Evolutionary conservation across 2,113 vertebrate genomes (phyloP).

Genomic region (Seriola rivoliana): DNA sequence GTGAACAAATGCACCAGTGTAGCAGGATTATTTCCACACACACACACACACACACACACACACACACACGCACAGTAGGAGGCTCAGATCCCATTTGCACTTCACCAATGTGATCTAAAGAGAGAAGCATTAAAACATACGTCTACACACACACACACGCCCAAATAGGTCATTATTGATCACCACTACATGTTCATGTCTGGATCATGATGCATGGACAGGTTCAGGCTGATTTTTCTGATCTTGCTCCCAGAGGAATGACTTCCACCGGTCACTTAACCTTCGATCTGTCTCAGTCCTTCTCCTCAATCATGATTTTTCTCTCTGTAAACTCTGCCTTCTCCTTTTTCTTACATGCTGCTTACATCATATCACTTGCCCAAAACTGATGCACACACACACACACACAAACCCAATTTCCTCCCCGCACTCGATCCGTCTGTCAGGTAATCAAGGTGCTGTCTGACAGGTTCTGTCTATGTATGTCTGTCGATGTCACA

Average conservation of each 20-base stretch:
- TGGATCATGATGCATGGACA: conserved; percentile 12
- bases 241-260: conserved; percentile 1
- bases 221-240: not conserved
- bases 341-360: no score
- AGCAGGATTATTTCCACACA: not conserved
- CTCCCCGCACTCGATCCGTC: conserved; percentile 3
- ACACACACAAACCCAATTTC: not conserved
- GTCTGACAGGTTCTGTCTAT: not conserved
- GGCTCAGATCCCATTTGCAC: not conserved
- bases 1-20: not conserved
- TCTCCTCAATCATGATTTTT: not conserved
- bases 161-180: conserved; percentile 21
- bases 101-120: not conserved
- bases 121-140: not conserved
- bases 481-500: not conserved
- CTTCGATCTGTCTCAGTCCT: not conserved
- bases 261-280: not conserved
- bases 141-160: not conserved
- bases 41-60: not conserved
- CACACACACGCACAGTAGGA: not conserved
- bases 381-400: no score
- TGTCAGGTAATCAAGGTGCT: conserved; percentile 30
- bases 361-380: not conserved
- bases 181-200: not conserved
- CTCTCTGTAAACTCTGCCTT: not conserved